Conservation (phyloP, 2,888 invertebrate species). For the Drosophila diplacantha region DNA sequence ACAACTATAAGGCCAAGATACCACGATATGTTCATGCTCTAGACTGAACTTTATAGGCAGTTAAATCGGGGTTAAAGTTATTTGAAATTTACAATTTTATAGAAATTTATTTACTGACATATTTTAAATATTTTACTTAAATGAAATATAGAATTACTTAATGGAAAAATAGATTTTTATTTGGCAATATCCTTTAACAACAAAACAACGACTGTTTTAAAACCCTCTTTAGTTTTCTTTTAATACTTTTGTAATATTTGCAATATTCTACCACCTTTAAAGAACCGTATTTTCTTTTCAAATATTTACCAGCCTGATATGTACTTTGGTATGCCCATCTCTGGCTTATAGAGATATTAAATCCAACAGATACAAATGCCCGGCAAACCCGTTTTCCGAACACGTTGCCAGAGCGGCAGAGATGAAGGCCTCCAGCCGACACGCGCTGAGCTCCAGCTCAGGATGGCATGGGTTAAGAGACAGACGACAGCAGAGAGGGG, state of each 20-base stretch:
- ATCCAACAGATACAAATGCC: conserved; percentile 47
- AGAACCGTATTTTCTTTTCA: neutral
- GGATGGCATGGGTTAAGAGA: conserved; percentile 15
- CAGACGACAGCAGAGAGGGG: conserved; percentile 7
- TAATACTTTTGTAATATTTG: neutral
- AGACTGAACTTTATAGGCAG: conserved; percentile 1
- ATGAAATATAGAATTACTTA: neutral
- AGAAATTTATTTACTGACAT: neutral
- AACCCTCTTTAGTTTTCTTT: too few species aligned
- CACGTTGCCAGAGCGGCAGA: conserved; percentile 62
- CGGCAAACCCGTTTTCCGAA: conserved; percentile 63
- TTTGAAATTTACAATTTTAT: neutral
- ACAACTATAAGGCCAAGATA: conserved; percentile 17
- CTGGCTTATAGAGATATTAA: conserved; percentile 35
- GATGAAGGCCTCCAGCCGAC: conserved; percentile 65
- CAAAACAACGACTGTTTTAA: neutral
- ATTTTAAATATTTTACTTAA: neutral
- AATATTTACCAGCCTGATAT: conserved; percentile 13
- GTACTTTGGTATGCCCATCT: conserved; percentile 28
- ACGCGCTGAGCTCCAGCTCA: conserved; percentile 54
- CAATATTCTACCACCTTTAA: too few species aligned
- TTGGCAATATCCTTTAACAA: neutral
- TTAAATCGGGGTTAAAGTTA: neutral
- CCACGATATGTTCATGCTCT: conserved; percentile 10
- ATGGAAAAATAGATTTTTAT: neutral